Evolutionary conservation across 2,888 invertebrate genomes (phyloP).

Genomic region (Galerucella pusilla): DNA sequence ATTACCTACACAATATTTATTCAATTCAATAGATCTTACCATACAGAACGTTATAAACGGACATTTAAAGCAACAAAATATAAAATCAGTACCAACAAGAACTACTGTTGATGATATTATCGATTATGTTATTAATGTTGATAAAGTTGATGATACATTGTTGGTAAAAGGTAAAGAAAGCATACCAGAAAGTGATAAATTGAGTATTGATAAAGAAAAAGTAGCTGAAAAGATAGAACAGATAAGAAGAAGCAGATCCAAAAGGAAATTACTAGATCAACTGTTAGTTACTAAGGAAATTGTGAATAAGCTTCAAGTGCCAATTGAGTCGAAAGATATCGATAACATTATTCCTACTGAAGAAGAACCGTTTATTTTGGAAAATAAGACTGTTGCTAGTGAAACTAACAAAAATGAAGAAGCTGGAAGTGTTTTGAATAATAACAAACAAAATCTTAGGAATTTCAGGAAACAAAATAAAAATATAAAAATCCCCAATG

Average conservation of each 20-base stretch:
- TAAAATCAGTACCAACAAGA: slow-evolving; percentile 21
- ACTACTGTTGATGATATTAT: slow-evolving; percentile 51
- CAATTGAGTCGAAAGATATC: slow-evolving; percentile 18
- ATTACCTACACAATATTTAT: slow-evolving; percentile 28
- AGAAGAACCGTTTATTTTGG: slow-evolving; percentile 52
- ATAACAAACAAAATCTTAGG: slow-evolving; percentile 22
- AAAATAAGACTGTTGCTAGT: slow-evolving; percentile 52
- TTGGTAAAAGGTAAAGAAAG: neutral
- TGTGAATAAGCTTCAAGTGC: slow-evolving; percentile 29
- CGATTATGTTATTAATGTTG: slow-evolving; percentile 47
- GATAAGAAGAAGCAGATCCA: slow-evolving; percentile 27
- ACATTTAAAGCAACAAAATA: slow-evolving; percentile 12
- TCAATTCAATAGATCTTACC: slow-evolving; percentile 49
- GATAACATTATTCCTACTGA: slow-evolving; percentile 40
- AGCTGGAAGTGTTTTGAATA: neutral
- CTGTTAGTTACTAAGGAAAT: slow-evolving; percentile 41
- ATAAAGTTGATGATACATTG: neutral
- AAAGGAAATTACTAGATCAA: slow-evolving; percentile 39
- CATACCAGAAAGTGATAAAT: neutral
- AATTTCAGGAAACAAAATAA: slow-evolving; percentile 31
- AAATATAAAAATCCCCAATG: neutral
- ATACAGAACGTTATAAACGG: slow-evolving; percentile 48
- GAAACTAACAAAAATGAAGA: slow-evolving; percentile 32
- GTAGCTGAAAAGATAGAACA: slow-evolving; percentile 42
- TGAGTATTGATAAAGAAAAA: slow-evolving; percentile 20